Evolutionary conservation across 2,888 invertebrate genomes (phyloP), one percentile per base, ranked within the genome.

Genomic region (Plebejus melissa): DNA sequence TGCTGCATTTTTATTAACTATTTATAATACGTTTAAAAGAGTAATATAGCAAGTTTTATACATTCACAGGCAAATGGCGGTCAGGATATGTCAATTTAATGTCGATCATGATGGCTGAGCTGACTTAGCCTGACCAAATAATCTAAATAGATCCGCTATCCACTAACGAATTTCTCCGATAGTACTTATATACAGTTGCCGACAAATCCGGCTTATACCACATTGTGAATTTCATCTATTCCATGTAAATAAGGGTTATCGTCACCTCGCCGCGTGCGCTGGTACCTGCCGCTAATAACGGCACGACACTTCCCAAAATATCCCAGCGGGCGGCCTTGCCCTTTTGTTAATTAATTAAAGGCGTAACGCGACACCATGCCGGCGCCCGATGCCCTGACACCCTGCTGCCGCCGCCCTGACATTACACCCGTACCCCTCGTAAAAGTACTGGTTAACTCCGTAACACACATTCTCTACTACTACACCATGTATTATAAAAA

Each of bases 261-360:
- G 22, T 22, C 3, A 9, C 6, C 22, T 22, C 2, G 58, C 58
- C 22, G 60, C 28, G 22, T 22, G 28, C 7, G 58, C 54, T 28
- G 65, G n/a, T 58, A 54, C 58, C 13, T 65, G 2, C 32, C 4
- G 32, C 36, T 65, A 36, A 65, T 65, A 32, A 22, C 70, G 41
- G 4, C 54, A 54, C 70, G 70, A 41, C 70, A 41, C 70, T 70
- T 70, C n/a, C 41, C 70, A n/a, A 70, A 70, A 70, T 41, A 41
- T 70, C 70, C 70, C 70, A 38, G 11, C 22, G 70, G 70, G 22
- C 70, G 22, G 41, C 70, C 70, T 70, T 70, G 38, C 70, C 70
- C 70, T 70, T 70, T 70, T 70, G 70, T 70, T 70, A 70, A 70
- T 41, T 70, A 70, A 70, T 70, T 70, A 70, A 38, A 38, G 70